Conservation (phyloP, 2,113 vertebrate genomes). For the Varanus salvator region DNA sequence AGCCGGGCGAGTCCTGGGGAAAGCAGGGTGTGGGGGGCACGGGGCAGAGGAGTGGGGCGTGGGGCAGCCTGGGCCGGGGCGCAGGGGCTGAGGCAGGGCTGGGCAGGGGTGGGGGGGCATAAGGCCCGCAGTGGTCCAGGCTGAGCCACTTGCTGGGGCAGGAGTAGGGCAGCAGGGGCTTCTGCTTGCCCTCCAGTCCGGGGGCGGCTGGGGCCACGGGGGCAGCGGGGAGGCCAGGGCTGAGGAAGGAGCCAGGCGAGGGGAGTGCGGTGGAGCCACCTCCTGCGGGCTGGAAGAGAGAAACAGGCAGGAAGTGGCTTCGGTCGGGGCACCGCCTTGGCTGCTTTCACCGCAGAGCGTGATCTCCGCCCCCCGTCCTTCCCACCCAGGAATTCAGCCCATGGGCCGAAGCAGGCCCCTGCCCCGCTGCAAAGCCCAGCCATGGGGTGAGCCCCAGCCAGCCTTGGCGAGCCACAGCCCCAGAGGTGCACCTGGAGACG, state of each 20-base stretch:
- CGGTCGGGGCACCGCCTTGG: background rate
- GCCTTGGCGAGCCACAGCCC: too few species aligned
- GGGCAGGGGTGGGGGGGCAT: conserved; percentile 36
- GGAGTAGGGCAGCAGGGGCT: conserved; percentile 53
- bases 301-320: conserved; percentile 11
- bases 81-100: accelerated
- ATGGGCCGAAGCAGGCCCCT: too few species aligned
- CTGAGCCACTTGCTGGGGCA: conserved; percentile 51
- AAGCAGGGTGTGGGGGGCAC: background rate
- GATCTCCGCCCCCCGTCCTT: too few species aligned
- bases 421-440: too few species aligned
- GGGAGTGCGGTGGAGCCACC: conserved; percentile 63
- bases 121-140: conserved; percentile 38
- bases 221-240: conserved; percentile 52
- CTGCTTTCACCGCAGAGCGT: too few species aligned
- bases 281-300: conserved; percentile 63
- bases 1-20: conserved; percentile 63
- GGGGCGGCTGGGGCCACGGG: conserved; percentile 57
- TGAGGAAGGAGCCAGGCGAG: conserved; percentile 54
- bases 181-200: conserved; percentile 53
- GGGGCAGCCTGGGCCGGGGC: conserved; percentile 39
- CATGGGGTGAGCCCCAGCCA: too few species aligned
- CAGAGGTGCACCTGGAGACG: conserved; percentile 72
- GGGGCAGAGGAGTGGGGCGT: conserved; percentile 39
- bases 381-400: too few species aligned